Evolutionary conservation across 2,888 invertebrate species (phyloP).

Genomic region (Coenonympha arcania): DNA sequence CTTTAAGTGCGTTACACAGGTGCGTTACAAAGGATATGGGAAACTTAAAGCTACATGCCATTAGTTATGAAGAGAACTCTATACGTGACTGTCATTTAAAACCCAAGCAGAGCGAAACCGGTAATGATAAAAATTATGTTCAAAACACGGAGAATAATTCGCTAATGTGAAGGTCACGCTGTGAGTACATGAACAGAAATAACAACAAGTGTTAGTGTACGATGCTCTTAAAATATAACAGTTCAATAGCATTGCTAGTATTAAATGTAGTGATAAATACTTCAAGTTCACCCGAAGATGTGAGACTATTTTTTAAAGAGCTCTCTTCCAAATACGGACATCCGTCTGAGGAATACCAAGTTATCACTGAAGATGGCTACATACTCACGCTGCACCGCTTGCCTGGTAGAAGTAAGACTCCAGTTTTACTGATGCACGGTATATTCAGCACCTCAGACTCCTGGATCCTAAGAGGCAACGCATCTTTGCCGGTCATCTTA

Average conservation of each 20-base stretch:
- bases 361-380: conserved; percentile 53
- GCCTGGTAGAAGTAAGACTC: conserved; percentile 40
- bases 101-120: too few species aligned
- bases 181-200: neutral
- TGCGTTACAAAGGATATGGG: too few species aligned
- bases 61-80: too few species aligned
- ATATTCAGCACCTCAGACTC: conserved; percentile 39
- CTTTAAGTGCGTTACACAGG: too few species aligned
- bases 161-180: neutral
- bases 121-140: too few species aligned
- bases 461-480: conserved; percentile 39
- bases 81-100: too few species aligned
- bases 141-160: too few species aligned
- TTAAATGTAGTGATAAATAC: neutral
- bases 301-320: conserved; percentile 46
- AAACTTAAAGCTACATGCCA: too few species aligned
- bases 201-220: neutral
- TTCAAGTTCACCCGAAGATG: conserved; percentile 32
- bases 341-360: conserved; percentile 33
- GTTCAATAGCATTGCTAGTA: neutral
- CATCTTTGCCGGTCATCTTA: conserved; percentile 41
- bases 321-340: conserved; percentile 47
- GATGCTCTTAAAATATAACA: neutral
- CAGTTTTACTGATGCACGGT: conserved; percentile 41
- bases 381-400: conserved; percentile 48